These are phyloP conservation scores for Lepidostoma basale DNA, from an alignment of 1,140 invertebrate genomes.

Conservation along the genomic window DNA sequence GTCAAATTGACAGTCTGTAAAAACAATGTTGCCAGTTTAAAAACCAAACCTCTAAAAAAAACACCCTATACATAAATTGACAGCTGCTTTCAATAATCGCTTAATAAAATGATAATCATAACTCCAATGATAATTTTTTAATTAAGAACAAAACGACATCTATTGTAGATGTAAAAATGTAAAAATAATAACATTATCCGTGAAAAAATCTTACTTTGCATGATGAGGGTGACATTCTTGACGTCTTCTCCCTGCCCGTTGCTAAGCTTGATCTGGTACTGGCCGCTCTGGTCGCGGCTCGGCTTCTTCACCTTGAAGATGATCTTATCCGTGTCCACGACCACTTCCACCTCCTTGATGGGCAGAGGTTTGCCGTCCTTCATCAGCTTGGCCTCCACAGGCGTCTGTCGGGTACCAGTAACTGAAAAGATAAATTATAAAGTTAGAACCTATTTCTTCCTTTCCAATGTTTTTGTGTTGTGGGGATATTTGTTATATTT, in stretches of 20 bases:
- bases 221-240: conserved; percentile 81
- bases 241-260: conserved; percentile 89
- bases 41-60: too few relatives aligned
- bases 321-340: conserved; percentile 87
- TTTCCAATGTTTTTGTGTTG: neutral
- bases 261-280: conserved; percentile 84
- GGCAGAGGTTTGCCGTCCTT: conserved; percentile 88
- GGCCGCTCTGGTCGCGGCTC: conserved; percentile 76
- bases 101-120: too few relatives aligned
- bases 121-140: too few relatives aligned
- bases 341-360: conserved; percentile 86
- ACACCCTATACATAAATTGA: too few relatives aligned
- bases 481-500: neutral
- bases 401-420: conserved; percentile 82
- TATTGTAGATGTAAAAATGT: too few relatives aligned
- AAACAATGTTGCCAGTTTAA: too few relatives aligned
- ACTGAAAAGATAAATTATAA: conserved; percentile 63
- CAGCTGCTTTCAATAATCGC: too few relatives aligned
- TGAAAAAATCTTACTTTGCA: conserved; percentile 71
- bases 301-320: conserved; percentile 91
- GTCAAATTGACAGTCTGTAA: too few relatives aligned
- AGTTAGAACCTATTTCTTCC: neutral
- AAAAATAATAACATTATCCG: too few relatives aligned
- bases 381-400: conserved; percentile 84
- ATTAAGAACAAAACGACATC: too few relatives aligned